Percentiles rank a stretch among this genome's conserved stretches.
These are phyloP conservation scores for Nothoprocta pentlandii DNA, from an alignment of 2,113 vertebrate species.

Conservation along the genomic window DNA sequence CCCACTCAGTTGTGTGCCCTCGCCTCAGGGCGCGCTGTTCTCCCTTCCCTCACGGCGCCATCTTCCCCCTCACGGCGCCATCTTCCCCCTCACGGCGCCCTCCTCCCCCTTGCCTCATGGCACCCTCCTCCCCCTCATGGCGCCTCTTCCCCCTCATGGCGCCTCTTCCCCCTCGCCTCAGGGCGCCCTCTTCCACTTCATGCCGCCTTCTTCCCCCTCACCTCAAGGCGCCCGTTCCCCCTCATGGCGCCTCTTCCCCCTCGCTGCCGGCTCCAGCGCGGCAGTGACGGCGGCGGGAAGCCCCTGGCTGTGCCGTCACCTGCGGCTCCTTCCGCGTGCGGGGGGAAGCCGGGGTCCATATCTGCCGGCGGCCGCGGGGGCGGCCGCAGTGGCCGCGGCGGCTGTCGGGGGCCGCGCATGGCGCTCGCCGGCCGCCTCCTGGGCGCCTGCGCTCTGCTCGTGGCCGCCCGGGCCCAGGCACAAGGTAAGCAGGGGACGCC, in stretches of 20 bases:
- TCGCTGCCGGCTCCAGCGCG: accelerated
- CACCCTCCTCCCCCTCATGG: too few species aligned
- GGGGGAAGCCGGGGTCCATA: neutral
- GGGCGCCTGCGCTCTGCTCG: neutral
- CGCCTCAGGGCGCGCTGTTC: neutral
- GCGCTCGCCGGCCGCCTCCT: neutral
- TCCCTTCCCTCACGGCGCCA: too few species aligned
- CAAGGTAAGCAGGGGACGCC: neutral
- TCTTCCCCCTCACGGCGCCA: too few species aligned
- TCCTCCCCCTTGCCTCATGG: too few species aligned
- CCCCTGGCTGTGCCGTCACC: neutral
- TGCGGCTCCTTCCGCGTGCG: accelerated
- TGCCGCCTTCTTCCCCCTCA: too few species aligned
- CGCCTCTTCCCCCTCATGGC: too few species aligned
- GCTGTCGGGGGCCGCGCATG: neutral
- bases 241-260: too few species aligned
- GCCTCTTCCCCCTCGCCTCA: too few species aligned
- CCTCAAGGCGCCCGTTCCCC: too few species aligned
- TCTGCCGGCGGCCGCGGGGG: neutral
- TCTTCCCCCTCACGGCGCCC: too few species aligned
- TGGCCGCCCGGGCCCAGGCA: accelerated
- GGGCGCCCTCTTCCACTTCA: too few species aligned
- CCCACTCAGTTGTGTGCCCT: neutral
- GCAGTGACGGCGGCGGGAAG: neutral
- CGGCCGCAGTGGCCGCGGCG: accelerated